Conservation (phyloP, 2,113 vertebrate species). For the Orcinus orca region DNA sequence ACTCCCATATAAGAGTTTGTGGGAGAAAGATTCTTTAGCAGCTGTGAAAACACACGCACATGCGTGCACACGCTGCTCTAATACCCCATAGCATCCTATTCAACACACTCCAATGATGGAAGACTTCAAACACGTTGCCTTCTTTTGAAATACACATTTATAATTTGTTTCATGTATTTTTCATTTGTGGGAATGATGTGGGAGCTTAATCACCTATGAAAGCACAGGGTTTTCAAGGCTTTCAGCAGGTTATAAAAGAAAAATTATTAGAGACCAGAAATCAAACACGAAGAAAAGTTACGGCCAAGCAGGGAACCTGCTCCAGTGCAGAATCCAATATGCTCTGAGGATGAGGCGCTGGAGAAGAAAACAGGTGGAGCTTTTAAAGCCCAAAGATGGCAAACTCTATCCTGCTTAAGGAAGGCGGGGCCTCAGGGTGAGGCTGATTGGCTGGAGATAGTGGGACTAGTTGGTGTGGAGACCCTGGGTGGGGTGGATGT, state of each 20-base stretch:
- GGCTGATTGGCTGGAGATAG: neutral
- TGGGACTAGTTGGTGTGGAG: neutral
- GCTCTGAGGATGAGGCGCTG: neutral
- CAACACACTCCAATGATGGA: neutral
- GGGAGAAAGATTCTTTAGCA: neutral
- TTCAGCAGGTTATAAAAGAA: neutral
- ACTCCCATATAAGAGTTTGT: neutral
- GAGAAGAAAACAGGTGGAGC: neutral
- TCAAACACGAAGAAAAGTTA: neutral
- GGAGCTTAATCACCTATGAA: neutral
- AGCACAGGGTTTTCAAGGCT: neutral
- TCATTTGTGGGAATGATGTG: neutral
- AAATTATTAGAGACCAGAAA: neutral
- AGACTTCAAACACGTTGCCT: neutral
- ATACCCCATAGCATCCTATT: neutral
- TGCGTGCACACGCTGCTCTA: accelerated
- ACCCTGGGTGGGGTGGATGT: neutral
- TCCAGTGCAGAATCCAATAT: neutral
- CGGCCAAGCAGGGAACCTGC: neutral
- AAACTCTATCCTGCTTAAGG: neutral
- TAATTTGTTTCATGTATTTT: neutral
- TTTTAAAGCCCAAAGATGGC: neutral
- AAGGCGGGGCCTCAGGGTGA: neutral
- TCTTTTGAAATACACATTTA: neutral
- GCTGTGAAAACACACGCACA: neutral